These are phyloP conservation scores for Idaea straminata DNA, from an alignment of 2,888 invertebrate species.

Conservation along the genomic window DNA sequence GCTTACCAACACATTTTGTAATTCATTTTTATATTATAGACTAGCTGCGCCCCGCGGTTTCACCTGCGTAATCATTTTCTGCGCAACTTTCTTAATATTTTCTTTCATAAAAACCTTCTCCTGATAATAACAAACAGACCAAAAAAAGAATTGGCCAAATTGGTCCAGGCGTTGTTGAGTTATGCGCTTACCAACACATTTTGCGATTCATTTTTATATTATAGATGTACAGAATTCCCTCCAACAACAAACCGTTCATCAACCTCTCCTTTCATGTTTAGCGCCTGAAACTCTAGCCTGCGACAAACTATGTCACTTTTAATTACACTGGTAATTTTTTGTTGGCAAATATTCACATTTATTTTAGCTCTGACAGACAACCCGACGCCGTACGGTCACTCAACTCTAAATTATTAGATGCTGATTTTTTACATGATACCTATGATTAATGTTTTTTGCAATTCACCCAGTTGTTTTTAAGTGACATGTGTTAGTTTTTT, in stretches of 20 bases:
- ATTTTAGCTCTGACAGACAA: slow-evolving; percentile 40
- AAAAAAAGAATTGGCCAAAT: no score
- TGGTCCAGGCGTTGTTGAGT: no score
- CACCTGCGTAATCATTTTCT: no score
- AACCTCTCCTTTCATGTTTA: neutral
- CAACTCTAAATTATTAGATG: slow-evolving; percentile 30
- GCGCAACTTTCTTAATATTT: no score
- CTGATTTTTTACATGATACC: slow-evolving; percentile 4
- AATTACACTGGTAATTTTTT: slow-evolving; percentile 32
- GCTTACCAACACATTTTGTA: no score
- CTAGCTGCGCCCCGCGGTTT: no score
- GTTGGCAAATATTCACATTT: slow-evolving; percentile 38
- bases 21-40: no score
- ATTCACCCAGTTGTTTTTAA: slow-evolving; percentile 7
- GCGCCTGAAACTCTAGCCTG: neutral
- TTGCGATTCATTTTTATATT: no score
- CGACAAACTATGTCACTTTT: slow-evolving; percentile 33
- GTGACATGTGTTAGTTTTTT: slow-evolving; percentile 12
- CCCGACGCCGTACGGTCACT: slow-evolving; percentile 35
- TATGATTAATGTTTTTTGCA: slow-evolving; percentile 10
- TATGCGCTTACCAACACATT: no score
- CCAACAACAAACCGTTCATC: neutral
- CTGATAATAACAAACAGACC: no score
- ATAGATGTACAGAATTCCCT: neutral
- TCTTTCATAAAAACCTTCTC: no score